Percentiles rank a stretch among this genome's conserved stretches.
Evolutionary conservation across 2,113 vertebrate species (phyloP).

Genomic region (Lamprotornis superbus): DNA sequence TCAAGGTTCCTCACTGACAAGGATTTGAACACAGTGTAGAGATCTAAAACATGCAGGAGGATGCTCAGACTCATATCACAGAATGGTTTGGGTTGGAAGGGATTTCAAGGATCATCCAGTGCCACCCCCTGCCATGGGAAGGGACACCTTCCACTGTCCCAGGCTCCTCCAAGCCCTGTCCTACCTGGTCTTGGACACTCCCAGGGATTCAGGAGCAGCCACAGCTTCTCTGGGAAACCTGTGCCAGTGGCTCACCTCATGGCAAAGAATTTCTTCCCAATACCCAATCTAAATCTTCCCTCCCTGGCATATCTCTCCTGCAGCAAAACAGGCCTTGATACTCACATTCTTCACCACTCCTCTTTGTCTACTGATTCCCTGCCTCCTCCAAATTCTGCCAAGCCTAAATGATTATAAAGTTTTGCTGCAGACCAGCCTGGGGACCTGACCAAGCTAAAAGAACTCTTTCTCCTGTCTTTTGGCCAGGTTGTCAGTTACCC

Average conservation of each 20-base stretch:
- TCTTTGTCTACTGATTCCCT: not conserved
- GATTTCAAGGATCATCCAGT: not conserved
- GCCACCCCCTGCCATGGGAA: rapidly evolving
- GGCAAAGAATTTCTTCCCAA: not conserved
- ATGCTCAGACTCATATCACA: not conserved
- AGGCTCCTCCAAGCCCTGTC: rapidly evolving
- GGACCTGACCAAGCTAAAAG: not conserved
- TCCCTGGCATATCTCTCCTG: not conserved
- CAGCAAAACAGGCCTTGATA: not conserved
- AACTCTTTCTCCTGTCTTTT: not conserved
- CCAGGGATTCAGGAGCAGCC: not conserved
- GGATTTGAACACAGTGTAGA: rapidly evolving
- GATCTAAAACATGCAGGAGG: not conserved
- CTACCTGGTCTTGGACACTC: rapidly evolving
- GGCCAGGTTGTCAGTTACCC: not conserved
- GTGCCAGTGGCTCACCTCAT: not conserved
- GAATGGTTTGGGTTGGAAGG: not conserved
- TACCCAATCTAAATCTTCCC: not conserved
- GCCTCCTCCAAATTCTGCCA: not conserved
- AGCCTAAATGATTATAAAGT: not conserved
- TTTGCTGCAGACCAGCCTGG: not conserved
- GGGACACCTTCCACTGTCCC: not conserved
- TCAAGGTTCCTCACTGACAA: not conserved
- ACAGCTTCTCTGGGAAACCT: not conserved
- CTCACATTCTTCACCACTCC: not conserved